A percentile compares a stretch with the other conserved stretches of the same genome.
Evolutionary conservation across 2,797 vertebrate species (phyloP).

Genomic region (Luscinia megarhynchos): DNA sequence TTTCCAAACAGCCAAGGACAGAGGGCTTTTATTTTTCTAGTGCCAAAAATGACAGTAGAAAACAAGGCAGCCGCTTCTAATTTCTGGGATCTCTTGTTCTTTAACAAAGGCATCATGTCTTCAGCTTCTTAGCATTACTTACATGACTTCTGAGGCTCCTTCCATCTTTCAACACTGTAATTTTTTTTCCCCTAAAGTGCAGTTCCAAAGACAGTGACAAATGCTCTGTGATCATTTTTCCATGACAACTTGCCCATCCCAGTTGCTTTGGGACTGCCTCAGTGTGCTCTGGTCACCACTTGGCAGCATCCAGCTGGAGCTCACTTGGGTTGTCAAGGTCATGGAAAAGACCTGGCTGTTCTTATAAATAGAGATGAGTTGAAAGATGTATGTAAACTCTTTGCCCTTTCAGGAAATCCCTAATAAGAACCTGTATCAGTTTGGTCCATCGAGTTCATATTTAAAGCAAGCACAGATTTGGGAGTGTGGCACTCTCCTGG

Average conservation of each 20-base stretch:
- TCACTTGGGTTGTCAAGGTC: neutral
- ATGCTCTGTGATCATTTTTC: neutral
- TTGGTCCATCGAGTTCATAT: neutral
- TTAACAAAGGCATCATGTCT: neutral
- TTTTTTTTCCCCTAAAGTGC: constrained; percentile 7
- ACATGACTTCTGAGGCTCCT: neutral
- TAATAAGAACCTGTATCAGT: neutral
- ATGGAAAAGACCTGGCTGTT: neutral
- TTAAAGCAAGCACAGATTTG: neutral
- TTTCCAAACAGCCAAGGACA: constrained; percentile 10
- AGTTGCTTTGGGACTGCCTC: neutral
- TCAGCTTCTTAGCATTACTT: neutral
- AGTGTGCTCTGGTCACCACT: neutral
- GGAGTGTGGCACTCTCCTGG: neutral
- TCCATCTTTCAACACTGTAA: neutral
- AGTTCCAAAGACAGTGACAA: neutral
- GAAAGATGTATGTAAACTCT: neutral
- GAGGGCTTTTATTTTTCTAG: neutral
- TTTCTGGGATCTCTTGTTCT: constrained; percentile 8
- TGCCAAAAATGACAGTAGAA: constrained; percentile 2
- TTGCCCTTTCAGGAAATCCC: neutral
- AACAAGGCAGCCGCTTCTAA: neutral
- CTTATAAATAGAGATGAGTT: neutral
- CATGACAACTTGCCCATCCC: neutral
- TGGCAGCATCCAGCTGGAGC: neutral